phyloP scores from a whole-genome alignment of 1,140 invertebrate species.

The Drosophila santomea region DNA sequence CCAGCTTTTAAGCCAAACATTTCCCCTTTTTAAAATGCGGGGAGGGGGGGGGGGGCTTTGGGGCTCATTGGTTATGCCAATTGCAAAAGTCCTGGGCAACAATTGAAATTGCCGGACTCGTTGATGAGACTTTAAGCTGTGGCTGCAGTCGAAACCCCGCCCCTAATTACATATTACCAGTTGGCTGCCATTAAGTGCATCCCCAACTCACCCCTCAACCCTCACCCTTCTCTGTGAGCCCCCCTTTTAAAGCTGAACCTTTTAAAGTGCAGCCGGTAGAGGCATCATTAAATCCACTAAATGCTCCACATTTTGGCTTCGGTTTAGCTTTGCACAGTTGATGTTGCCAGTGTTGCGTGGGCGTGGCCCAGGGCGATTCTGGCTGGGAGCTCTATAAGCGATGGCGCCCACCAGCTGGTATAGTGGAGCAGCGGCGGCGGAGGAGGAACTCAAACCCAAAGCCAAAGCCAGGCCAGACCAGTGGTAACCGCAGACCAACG shows the following conservation, averaged over 20 bases:
- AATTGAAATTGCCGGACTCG: slow-evolving; percentile 46
- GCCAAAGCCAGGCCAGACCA: slow-evolving; percentile 16
- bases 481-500: slow-evolving; percentile 54
- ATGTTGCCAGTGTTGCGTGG: slow-evolving; percentile 9
- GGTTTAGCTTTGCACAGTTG: slow-evolving; percentile 1
- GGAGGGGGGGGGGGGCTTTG: too few species aligned
- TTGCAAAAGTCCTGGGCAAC: slow-evolving; percentile 43
- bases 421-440: background rate
- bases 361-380: background rate
- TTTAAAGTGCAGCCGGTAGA: slow-evolving; percentile 55
- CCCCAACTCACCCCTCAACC: too few species aligned
- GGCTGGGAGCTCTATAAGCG: background rate
- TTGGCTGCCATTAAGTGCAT: slow-evolving; percentile 55
- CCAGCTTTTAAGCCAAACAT: background rate
- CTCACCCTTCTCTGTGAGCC: background rate
- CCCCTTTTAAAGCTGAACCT: slow-evolving; percentile 38
- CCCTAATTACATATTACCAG: slow-evolving; percentile 65
- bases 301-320: slow-evolving; percentile 54
- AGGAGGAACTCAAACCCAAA: background rate
- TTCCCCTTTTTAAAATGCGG: background rate
- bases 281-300: slow-evolving; percentile 70
- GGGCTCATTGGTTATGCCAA: slow-evolving; percentile 46
- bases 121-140: slow-evolving; percentile 46
- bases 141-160: slow-evolving; percentile 12
- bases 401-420: slow-evolving; percentile 53